Conservation (phyloP, 2,113 vertebrate genomes). For the Colistium nudipinnis region DNA sequence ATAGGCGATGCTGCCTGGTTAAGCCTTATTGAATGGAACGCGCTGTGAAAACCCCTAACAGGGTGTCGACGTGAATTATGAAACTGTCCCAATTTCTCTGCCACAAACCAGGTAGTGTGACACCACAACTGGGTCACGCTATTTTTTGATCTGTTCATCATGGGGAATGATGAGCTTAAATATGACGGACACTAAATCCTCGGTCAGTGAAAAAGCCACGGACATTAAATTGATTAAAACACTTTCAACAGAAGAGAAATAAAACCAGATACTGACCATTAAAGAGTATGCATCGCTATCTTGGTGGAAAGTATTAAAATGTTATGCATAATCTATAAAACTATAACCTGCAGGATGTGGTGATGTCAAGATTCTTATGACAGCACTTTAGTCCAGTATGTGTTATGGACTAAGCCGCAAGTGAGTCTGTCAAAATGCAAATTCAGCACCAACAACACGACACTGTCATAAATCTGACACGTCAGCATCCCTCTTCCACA, state of each 20-base stretch:
- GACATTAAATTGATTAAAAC: not conserved
- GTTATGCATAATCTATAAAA: not conserved
- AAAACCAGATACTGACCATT: not conserved
- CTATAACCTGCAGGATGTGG: not conserved
- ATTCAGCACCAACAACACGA: slow-evolving; percentile 3
- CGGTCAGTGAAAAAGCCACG: not conserved
- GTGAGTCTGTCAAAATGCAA: not conserved
- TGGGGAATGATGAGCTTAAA: slow-evolving; percentile 10
- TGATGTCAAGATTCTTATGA: slow-evolving; percentile 8
- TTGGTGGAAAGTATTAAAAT: too few species aligned
- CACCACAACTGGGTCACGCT: not conserved
- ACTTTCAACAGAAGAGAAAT: not conserved
- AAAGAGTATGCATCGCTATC: too few species aligned
- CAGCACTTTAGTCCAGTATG: slow-evolving; percentile 8
- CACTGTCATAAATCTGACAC: not conserved
- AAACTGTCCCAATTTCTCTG: not conserved
- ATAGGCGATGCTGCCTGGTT: not conserved
- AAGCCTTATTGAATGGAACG: slow-evolving; percentile 1
- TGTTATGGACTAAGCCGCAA: slow-evolving; percentile 24
- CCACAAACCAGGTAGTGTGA: slow-evolving; percentile 6
- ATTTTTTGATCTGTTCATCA: slow-evolving; percentile 17
- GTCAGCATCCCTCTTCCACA: too few species aligned
- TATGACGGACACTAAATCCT: not conserved
- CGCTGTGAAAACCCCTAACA: not conserved
- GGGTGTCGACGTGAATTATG: not conserved